These are phyloP conservation scores for Aricia artaxerxes DNA, from an alignment of 2,888 invertebrate genomes.

Conservation along the genomic window DNA sequence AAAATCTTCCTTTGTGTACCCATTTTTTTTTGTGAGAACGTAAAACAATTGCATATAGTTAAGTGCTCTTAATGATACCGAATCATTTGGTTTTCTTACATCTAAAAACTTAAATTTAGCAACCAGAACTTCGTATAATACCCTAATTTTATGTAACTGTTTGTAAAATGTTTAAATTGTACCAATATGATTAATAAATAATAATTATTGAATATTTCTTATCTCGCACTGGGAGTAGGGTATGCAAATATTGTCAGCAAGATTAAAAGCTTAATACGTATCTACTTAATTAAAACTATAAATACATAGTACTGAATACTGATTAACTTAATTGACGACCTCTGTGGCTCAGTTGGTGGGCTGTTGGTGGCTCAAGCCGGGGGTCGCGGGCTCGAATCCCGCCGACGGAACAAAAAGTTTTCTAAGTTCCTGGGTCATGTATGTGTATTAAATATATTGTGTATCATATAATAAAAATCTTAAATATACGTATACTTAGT, in stretches of 20 bases:
- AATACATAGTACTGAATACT: too few species aligned
- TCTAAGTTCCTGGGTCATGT: too few species aligned
- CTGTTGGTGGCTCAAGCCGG: too few species aligned
- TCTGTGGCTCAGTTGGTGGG: too few species aligned
- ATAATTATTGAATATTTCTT: neutral
- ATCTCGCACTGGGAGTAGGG: neutral
- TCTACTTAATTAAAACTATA: too few species aligned
- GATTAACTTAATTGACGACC: neutral
- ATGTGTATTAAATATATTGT: too few species aligned
- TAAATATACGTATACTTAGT: too few species aligned
- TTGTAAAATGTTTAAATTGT: neutral
- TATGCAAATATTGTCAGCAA: neutral
- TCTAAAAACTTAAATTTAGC: neutral
- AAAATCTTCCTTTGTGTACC: neutral
- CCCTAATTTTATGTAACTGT: neutral
- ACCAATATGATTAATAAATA: neutral
- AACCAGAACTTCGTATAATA: neutral
- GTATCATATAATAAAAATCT: too few species aligned
- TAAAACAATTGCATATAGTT: neutral
- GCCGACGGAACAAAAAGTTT: too few species aligned
- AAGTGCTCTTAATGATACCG: neutral
- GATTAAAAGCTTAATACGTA: slow-evolving; percentile 1
- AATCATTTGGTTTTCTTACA: neutral
- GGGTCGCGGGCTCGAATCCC: too few species aligned
- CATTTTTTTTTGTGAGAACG: neutral